A percentile compares a stretch with the other conserved stretches of the same genome.
Evolutionary conservation across 2,113 vertebrate species (phyloP).

Genomic region (Bolborhynchus lineola): DNA sequence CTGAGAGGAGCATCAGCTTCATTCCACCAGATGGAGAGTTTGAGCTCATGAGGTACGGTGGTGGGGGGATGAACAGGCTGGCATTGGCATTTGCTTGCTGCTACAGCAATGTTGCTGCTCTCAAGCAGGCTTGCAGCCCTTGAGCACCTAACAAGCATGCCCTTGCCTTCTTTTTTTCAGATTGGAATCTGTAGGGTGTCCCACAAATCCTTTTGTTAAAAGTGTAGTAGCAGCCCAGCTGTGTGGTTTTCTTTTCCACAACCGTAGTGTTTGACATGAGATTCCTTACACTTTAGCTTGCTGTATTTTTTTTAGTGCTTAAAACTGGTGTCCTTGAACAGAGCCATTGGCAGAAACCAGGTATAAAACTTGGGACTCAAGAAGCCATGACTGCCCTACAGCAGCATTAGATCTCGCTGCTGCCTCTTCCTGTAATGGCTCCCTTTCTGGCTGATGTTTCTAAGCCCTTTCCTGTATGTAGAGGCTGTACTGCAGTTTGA

Average conservation of each 20-base stretch:
- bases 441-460: background rate
- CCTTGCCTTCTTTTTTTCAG: background rate
- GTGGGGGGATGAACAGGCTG: background rate
- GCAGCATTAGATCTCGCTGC: background rate
- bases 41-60: slow-evolving; percentile 93
- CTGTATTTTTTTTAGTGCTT: background rate
- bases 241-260: background rate
- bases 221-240: background rate
- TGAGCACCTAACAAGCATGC: background rate
- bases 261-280: background rate
- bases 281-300: background rate
- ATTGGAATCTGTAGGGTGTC: background rate
- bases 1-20: slow-evolving; percentile 98
- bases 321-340: background rate
- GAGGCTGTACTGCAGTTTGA: background rate
- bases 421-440: background rate
- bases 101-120: background rate
- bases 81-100: background rate
- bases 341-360: background rate
- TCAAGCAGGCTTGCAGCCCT: background rate
- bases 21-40: slow-evolving; percentile 98
- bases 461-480: background rate
- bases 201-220: background rate
- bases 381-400: background rate
- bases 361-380: background rate